Conservation (phyloP, 2,797 vertebrate genomes). For the Morelia viridis region DNA sequence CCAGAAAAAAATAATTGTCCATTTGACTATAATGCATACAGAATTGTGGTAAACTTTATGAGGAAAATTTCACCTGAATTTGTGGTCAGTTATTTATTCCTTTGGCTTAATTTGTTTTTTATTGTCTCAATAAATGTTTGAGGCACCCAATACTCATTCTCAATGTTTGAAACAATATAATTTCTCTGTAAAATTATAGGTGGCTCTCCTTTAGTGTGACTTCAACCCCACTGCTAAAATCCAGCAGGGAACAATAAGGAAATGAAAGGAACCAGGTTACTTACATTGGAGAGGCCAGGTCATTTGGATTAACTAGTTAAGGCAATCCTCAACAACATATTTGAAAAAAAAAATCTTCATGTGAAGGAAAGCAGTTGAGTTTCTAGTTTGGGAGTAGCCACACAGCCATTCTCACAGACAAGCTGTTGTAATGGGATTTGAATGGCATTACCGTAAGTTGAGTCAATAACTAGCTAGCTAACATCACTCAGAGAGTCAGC, state of each 20-base stretch:
- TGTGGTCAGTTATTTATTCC: neutral
- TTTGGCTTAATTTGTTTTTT: neutral
- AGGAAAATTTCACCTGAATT: neutral
- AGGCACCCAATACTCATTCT: neutral
- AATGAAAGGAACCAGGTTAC: neutral
- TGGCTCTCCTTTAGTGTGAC: neutral
- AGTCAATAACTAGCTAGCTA: no score
- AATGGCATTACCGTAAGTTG: no score
- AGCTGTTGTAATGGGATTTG: no score
- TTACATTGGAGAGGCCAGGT: neutral
- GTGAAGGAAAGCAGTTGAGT: neutral
- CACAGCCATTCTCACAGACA: no score
- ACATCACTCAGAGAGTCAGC: no score
- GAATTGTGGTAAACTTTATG: constrained; percentile 17
- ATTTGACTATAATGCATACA: neutral
- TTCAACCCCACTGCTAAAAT: neutral
- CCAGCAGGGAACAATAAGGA: neutral
- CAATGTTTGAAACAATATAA: neutral
- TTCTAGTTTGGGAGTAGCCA: neutral
- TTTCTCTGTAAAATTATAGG: neutral
- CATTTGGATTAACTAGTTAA: neutral
- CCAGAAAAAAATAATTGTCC: constrained; percentile 22
- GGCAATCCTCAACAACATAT: neutral
- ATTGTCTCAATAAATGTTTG: neutral
- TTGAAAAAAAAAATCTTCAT: neutral